Base-by-base conservation (phyloP, 1,140 invertebrate species). In the Drosophila bifasciata region DNA sequence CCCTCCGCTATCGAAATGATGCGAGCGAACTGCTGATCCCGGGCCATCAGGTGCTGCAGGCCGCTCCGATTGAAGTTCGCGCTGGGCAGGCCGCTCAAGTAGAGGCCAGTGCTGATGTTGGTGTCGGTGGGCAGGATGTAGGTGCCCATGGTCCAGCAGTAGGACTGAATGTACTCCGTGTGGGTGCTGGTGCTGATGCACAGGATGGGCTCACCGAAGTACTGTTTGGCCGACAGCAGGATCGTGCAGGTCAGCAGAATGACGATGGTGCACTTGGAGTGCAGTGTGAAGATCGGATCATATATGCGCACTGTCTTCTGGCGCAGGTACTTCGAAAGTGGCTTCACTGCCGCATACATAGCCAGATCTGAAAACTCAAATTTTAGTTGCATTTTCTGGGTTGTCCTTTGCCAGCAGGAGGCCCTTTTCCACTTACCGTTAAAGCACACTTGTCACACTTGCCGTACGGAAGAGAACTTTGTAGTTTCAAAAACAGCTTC, bases 61-160 rank as follows among this genome's bases (percentile, higher is more conserved):
- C 79, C 53, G 80, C 75, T 74, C 2, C 67, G n/a, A 25, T 81
- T 86, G 43, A 69, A 25, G 3, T 56, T 15, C 0, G 25, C 28
- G 50, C 28, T 1, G 39, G 36, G 13, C 19, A 11, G 16, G n/a
- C 43, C 16, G 9, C 28, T 50, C 39, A 32, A 43, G 25, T 19
- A 7, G 23, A 15, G 13, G 13, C 19, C 53, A 23, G 53, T 39
- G 50, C 17, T 52, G 9, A 23, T 41, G 23, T 23, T 21, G 46
- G 59, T 46, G 5, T 77, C 66, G 6, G 19, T 9, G 0, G 83
- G 71, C 43, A 88, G 45, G 2, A 95, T 95, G 74, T 95, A 96
- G 3, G 95, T 96, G 52, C 95, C 95, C 83, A 95, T 94, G 53
- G 96, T 95, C 95, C 95, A 96, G 91, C 96, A 96, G 77, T 94